Conservation (phyloP, 2,888 invertebrate genomes). For the Halictus quadricinctus region DNA sequence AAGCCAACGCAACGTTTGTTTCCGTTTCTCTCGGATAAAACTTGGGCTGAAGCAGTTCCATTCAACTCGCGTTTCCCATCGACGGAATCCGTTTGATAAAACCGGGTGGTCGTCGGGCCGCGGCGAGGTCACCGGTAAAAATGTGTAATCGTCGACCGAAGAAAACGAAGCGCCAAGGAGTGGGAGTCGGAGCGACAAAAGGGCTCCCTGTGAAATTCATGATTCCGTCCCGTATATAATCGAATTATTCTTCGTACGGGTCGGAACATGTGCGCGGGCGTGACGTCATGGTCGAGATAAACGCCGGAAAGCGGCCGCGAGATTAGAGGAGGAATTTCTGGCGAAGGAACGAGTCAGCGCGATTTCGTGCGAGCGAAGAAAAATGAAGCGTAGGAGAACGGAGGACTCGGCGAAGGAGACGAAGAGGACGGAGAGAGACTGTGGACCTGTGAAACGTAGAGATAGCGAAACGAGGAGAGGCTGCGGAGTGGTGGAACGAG, state of each 20-base stretch:
- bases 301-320: constrained; percentile 57
- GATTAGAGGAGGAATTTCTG: constrained; percentile 59
- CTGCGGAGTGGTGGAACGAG: background rate
- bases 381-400: constrained; percentile 52
- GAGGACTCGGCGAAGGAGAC: constrained; percentile 31
- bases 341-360: constrained; percentile 45
- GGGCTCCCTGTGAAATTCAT: constrained; percentile 71
- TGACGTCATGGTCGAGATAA: constrained; percentile 72
- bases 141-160: constrained; percentile 19
- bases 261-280: constrained; percentile 73
- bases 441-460: constrained; percentile 32
- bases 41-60: background rate
- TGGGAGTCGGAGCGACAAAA: constrained; percentile 45
- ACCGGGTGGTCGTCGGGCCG: background rate
- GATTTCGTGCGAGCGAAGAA: constrained; percentile 57
- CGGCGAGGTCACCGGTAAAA: constrained; percentile 46
- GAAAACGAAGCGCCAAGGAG: constrained; percentile 15
- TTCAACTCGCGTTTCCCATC: constrained; percentile 25
- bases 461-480: constrained; percentile 26
- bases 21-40: background rate
- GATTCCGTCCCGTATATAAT: constrained; percentile 73
- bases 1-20: background rate
- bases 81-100: constrained; percentile 23
- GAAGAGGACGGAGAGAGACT: constrained; percentile 7
- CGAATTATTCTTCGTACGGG: constrained; percentile 75